Evolutionary conservation across 2,888 invertebrate genomes (phyloP).

Genomic region (Ochropleura plecta): DNA sequence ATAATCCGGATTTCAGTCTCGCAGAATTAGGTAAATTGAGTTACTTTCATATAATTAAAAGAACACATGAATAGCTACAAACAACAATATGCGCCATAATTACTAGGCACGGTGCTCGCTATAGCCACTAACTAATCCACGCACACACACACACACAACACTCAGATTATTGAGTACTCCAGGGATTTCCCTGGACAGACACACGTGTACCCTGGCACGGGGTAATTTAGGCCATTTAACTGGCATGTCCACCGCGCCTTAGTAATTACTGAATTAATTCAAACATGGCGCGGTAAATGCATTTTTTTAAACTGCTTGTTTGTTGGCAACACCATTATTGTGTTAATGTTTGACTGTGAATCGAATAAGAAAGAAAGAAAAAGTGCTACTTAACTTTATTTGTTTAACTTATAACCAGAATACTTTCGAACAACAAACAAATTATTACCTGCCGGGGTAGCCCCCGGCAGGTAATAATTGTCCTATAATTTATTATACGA

Average conservation of each 20-base stretch:
- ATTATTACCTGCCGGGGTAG: too few species aligned
- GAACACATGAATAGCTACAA: neutral
- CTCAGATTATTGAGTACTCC: constrained; percentile 51
- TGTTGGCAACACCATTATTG: neutral
- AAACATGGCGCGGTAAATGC: constrained; percentile 16
- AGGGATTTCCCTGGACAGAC: constrained; percentile 45
- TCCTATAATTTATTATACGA: neutral
- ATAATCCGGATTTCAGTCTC: neutral
- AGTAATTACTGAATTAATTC: constrained; percentile 65
- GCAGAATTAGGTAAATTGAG: neutral
- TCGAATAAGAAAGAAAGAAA: too few species aligned
- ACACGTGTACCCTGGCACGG: constrained; percentile 24
- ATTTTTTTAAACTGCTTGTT: constrained; percentile 14
- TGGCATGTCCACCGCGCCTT: constrained; percentile 45
- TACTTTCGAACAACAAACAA: too few species aligned
- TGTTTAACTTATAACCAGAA: neutral
- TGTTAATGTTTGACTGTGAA: neutral
- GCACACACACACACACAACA: neutral
- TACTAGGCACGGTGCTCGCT: neutral
- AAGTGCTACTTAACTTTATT: neutral
- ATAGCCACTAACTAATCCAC: neutral
- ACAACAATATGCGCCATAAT: neutral
- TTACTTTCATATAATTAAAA: neutral
- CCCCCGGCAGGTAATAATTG: too few species aligned
- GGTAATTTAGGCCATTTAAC: constrained; percentile 62